Evolutionary conservation across 2,888 invertebrate species (phyloP).

Genomic region (Drosophila helvetica): DNA sequence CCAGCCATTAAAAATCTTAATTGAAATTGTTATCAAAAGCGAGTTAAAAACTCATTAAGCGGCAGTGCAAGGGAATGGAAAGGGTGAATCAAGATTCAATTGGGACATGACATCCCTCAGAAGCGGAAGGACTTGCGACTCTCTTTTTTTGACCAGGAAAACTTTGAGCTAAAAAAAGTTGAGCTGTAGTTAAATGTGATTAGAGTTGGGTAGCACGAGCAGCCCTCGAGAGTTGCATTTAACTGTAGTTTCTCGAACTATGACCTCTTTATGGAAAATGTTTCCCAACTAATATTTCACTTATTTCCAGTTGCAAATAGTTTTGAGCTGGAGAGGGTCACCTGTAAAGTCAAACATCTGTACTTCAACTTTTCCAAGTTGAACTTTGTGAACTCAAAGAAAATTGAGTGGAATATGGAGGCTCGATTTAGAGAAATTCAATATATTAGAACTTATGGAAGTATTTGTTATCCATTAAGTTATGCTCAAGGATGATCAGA

Average conservation of each 20-base stretch:
- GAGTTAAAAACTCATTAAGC: constrained; percentile 12
- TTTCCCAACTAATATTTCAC: neutral
- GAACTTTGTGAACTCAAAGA: neutral
- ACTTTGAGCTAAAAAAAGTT: neutral
- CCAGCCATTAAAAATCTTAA: constrained; percentile 61
- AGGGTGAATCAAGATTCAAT: neutral
- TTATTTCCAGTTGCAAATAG: neutral
- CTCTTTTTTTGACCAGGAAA: too few relatives aligned
- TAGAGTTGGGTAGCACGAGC: too few relatives aligned
- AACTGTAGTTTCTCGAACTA: neutral
- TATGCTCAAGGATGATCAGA: too few relatives aligned
- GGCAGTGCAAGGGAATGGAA: neutral
- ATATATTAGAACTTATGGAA: too few relatives aligned
- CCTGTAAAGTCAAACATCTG: neutral
- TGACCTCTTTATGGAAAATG: neutral
- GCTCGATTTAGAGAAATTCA: too few relatives aligned
- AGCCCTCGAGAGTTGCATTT: neutral
- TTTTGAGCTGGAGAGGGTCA: neutral
- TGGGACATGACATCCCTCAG: neutral
- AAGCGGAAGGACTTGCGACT: neutral
- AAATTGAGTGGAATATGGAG: neutral
- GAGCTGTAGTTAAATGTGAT: neutral
- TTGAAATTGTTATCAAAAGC: constrained; percentile 56
- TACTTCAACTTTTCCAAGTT: neutral
- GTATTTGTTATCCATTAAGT: too few relatives aligned